Conservation (phyloP, 2,113 vertebrate species). For the Trogon melanurus region DNA sequence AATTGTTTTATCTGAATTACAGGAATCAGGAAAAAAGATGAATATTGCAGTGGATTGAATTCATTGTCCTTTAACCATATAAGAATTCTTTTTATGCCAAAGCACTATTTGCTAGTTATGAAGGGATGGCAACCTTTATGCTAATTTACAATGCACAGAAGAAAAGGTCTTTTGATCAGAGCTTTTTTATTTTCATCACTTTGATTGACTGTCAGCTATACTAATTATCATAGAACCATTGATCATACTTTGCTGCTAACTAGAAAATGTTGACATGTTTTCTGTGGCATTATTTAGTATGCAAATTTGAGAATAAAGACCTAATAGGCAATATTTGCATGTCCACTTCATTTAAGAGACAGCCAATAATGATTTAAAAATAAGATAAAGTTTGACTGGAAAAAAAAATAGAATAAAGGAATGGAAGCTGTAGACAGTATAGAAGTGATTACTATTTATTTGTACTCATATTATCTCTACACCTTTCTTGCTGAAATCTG, state of each 20-base stretch:
- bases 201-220: conserved; percentile 59
- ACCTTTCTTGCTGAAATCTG: neutral
- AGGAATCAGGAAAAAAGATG: neutral
- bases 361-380: neutral
- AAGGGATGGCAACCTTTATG: conserved; percentile 25
- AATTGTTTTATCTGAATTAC: neutral
- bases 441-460: neutral
- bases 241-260: conserved; percentile 52
- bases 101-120: neutral
- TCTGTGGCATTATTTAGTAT: conserved; percentile 29
- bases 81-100: conserved; percentile 9
- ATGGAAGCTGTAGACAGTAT: neutral
- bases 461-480: neutral
- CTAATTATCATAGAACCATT: conserved; percentile 59
- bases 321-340: neutral
- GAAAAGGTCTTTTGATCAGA: conserved; percentile 63
- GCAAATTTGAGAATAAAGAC: conserved; percentile 11
- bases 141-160: conserved; percentile 54
- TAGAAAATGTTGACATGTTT: conserved; percentile 36
- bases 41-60: neutral
- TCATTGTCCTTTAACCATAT: neutral
- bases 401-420: neutral
- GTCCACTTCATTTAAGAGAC: neutral
- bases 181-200: conserved; percentile 51
- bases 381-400: neutral